Base-by-base conservation (phyloP, 1,140 invertebrate species). In the Triops longicaudatus region DNA sequence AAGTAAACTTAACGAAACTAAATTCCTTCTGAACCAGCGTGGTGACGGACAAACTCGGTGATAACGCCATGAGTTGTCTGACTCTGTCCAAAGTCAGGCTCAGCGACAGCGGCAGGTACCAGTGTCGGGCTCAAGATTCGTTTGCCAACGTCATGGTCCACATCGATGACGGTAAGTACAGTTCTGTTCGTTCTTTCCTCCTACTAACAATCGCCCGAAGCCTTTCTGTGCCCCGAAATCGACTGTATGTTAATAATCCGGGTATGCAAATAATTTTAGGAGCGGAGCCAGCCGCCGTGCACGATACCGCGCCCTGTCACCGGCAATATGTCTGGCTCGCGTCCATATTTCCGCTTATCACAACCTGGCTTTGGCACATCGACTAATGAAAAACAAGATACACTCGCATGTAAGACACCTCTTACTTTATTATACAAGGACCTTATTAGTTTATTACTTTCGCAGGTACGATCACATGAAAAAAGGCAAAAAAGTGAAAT, bases 251-350 rank as follows among this genome's bases (percentile, higher is more conserved):
- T 63, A 63, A 63, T 63, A 63, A 63, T 14, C n/a, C 14, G 50
- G n/a, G 17, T 37, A 37, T 63, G 50, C 50, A 63, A 63, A 63
- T 63, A 22, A 22, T 63, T 63, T 63, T 63, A 63, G 50, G 50
- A 63, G 50, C 50, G 50, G 50, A 63, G 50, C 50, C 50, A 63
- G 50, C 50, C 50, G 50, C 50, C 5, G 50, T 63, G 22, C 50
- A 63, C 22, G 50, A 63, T 22, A 63, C 10, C 14, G 50, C 50
- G 22, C 50, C 22, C 50, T 63, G 50, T 63, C 50, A 22, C 17
- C 17, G 50, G 50, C 50, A 63, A 4, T 4, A 37, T 63, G 17
- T 63, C 14, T 63, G 50, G 50, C 50, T 63, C 50, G 22, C 17
- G 10, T 63, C 50, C 50, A 63, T 63, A 22, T 22, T 63, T 17